Evolutionary conservation across 2,797 vertebrate species (phyloP).

Genomic region (Acanthopagrus latus): DNA sequence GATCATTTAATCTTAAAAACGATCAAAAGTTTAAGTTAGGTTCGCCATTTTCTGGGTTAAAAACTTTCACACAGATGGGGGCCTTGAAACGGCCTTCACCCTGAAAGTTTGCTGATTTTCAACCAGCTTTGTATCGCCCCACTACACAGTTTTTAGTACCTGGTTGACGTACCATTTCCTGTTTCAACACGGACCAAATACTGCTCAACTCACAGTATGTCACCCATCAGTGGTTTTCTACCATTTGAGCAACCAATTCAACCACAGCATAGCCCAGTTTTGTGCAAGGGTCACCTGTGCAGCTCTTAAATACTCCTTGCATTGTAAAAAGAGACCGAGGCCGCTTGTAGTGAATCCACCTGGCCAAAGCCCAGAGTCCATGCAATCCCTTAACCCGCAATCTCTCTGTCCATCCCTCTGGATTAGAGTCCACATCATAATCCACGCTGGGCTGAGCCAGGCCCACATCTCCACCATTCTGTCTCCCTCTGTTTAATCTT

Average conservation of each 20-base stretch:
- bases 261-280: no score
- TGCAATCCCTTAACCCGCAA: constrained; percentile 71
- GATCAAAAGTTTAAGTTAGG: not conserved
- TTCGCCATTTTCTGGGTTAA: not conserved
- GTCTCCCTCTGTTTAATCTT: constrained; percentile 75
- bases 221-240: no score
- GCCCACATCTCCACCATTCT: constrained; percentile 59
- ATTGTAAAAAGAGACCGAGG: constrained; percentile 13
- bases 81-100: no score
- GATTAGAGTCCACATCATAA: constrained; percentile 82
- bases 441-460: constrained; percentile 68
- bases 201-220: no score
- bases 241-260: no score
- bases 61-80: not conserved
- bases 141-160: no score
- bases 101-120: no score
- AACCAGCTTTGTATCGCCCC: no score
- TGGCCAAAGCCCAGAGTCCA: constrained; percentile 60
- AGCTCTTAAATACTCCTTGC: no score
- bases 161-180: no score
- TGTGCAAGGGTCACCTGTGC: no score
- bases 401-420: constrained; percentile 69
- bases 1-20: not conserved
- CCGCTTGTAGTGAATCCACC: constrained; percentile 48
- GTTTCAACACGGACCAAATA: no score